phyloP scores from a whole-genome alignment of 2,113 vertebrate genomes.

The Marcusenius ussheri region DNA sequence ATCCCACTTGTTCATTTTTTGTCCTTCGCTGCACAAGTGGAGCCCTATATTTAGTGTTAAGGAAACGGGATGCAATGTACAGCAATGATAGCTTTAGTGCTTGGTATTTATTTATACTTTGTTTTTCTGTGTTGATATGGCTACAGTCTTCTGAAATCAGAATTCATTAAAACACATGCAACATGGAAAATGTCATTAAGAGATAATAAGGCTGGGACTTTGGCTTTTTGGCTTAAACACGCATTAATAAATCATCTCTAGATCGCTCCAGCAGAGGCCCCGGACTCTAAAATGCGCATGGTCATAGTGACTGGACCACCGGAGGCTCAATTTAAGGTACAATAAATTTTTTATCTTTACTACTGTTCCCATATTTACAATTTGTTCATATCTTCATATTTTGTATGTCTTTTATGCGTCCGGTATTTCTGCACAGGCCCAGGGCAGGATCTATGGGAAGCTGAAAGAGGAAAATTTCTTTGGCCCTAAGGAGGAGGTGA shows the following conservation, averaged over 20 bases:
- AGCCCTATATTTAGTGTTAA: not conserved
- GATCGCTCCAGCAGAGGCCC: constrained; percentile 86
- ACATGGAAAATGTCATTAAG: not conserved
- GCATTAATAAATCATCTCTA: constrained; percentile 35
- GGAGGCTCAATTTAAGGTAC: constrained; percentile 93
- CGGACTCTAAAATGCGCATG: constrained; percentile 89
- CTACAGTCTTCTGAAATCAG: not conserved
- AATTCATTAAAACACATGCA: not conserved
- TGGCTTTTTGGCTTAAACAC: not conserved
- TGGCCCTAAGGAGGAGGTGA: constrained; percentile 88
- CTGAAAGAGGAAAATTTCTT: constrained; percentile 95
- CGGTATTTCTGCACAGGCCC: constrained; percentile 58
- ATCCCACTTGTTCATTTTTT: not conserved
- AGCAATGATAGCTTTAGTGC: not conserved
- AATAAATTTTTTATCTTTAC: not conserved
- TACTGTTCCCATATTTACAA: not conserved
- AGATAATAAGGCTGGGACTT: not conserved
- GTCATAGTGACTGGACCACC: constrained; percentile 90
- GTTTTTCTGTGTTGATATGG: no score
- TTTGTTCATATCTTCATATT: not conserved
- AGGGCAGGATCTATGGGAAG: constrained; percentile 88
- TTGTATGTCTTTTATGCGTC: not conserved
- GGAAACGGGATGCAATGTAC: not conserved
- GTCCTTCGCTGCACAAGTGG: not conserved
- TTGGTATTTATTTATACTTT: not conserved